Evolutionary conservation across 2,888 invertebrate genomes (phyloP), one percentile per base, ranked within the genome.

Genomic region (Mystacides longicornis): DNA sequence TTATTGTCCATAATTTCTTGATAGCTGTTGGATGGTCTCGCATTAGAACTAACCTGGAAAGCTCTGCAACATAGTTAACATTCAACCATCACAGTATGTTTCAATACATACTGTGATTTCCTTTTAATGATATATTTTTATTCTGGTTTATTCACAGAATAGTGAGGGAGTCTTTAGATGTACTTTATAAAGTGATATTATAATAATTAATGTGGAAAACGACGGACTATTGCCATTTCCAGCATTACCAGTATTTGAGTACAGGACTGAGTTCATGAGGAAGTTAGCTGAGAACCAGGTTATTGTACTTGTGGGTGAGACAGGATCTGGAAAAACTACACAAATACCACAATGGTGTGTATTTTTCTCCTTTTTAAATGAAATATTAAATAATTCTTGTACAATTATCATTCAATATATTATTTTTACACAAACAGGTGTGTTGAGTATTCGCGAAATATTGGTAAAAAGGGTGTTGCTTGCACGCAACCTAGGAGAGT

Each of bases 311-410:
- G 99, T 99, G 2, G 99, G 99, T 64, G 99, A 99, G 70, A 99
- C 97, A 0, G 99, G 99, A n/a, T 97, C 96, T 1, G 99, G 99
- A 0, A 99, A 99, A 77, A 99, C 99, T 0, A 99, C 99, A 11
- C 99, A 97, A 76, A 99, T 99, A 65, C 99, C 99, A 1, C 99
- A 94, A 73, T 95, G 94, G 93, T 70, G 62, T 58, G 63, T 61
- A 49, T 19, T 16, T n/a, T n/a, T n/a, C n/a, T n/a, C n/a, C n/a
- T n/a, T n/a, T n/a, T n/a, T n/a, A n/a, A n/a, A n/a, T n/a, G n/a
- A n/a, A n/a, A n/a, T n/a, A n/a, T n/a, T n/a, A n/a, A n/a, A n/a
- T n/a, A n/a, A n/a, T n/a, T n/a, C n/a, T n/a, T n/a, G n/a, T n/a
- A n/a, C n/a, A n/a, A n/a, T n/a, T n/a, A n/a, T n/a, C n/a, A n/a